phyloP scores from a whole-genome alignment of 2,797 vertebrate species.

The Myotis vivesi region DNA sequence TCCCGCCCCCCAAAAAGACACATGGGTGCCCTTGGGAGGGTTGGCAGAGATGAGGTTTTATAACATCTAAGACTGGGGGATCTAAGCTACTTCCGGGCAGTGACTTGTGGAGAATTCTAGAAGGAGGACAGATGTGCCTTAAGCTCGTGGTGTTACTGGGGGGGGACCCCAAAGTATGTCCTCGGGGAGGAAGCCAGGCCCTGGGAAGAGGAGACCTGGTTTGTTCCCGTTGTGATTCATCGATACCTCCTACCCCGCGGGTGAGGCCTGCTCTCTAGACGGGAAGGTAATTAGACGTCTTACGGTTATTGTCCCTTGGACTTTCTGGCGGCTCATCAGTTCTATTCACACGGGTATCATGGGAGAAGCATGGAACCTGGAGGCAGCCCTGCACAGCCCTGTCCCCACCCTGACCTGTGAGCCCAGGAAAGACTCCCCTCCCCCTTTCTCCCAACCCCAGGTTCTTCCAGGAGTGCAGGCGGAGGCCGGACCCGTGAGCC shows the following conservation, averaged over 20 bases:
- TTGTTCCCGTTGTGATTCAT: not conserved
- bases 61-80: not conserved
- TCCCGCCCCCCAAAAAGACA: not conserved
- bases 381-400: not conserved
- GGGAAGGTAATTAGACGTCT: not conserved
- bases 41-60: not conserved
- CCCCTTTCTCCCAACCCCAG: not conserved
- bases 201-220: not conserved
- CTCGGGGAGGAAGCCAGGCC: not conserved
- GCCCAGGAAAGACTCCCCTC: too few relatives aligned
- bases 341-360: not conserved
- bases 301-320: not conserved
- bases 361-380: not conserved
- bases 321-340: not conserved
- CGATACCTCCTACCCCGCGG: not conserved
- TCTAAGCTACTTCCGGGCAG: not conserved
- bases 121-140: not conserved
- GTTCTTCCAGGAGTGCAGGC: not conserved
- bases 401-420: rapidly evolving
- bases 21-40: not conserved
- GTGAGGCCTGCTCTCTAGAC: not conserved
- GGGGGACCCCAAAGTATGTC: not conserved
- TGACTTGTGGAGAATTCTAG: not conserved
- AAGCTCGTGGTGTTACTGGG: not conserved
- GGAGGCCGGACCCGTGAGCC: not conserved